These are phyloP conservation scores for Mionectes macconnelli DNA, from an alignment of 2,113 vertebrate genomes.

Conservation along the genomic window DNA sequence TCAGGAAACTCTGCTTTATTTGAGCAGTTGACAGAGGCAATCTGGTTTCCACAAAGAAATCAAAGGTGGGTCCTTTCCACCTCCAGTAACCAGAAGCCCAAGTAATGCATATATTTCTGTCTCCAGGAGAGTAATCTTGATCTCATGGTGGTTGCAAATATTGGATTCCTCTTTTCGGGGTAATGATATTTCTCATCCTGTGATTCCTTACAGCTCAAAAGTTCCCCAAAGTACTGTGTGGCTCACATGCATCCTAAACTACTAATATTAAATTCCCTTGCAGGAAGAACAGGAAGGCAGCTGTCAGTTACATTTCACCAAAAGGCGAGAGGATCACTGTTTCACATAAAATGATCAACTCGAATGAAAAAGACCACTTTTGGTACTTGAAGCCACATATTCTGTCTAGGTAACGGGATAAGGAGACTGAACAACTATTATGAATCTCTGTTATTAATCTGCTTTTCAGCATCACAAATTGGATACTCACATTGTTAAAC, in stretches of 20 bases:
- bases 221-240: background rate
- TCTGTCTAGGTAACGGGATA: background rate
- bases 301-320: background rate
- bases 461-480: background rate
- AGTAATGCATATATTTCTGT: background rate
- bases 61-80: too few species aligned
- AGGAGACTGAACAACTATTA: background rate
- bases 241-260: background rate
- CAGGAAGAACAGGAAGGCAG: background rate
- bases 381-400: background rate
- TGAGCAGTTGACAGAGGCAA: background rate
- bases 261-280: background rate
- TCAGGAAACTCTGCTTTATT: background rate
- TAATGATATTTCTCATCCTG: background rate
- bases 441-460: background rate
- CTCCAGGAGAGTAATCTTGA: background rate
- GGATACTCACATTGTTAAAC: background rate
- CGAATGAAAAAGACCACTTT: background rate
- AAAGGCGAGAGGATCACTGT: background rate
- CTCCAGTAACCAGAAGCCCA: background rate
- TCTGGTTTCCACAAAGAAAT: background rate
- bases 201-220: background rate
- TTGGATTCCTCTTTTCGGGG: background rate
- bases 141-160: background rate
- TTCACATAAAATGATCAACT: background rate